Evolutionary conservation across 2,888 invertebrate genomes (phyloP), one percentile per base, ranked within the genome.

Genomic region (Stramonita haemastoma): DNA sequence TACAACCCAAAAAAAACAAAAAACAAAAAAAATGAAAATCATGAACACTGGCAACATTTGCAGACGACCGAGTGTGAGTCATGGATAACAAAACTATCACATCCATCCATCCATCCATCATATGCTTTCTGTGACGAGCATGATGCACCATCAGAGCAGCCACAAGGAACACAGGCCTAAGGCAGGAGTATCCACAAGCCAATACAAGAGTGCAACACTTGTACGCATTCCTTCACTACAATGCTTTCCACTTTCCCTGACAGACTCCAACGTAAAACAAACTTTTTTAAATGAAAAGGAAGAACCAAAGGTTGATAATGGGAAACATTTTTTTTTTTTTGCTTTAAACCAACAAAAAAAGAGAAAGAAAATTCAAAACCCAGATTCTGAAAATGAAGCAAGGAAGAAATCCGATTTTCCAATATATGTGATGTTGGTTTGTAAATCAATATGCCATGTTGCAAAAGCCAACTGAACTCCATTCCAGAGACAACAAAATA

Each of bases 121-220:
- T 46, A 73, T 26, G n/a, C 17, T 17, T 79, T 22, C 26, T 15
- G 36, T 46, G 46, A 46, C 81, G 1, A 46, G 36, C 81, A 83
- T 46, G 60, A 83, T 83, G 81, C 81, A 83, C 81, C 36, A 83
- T 46, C 26, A 83, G 36, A 83, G 46, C 81, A 83, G 81, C 81
- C 17, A 26, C 22, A 46, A 29, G 29, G 36, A 29, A 83, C 22
- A 83, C 81, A 83, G 81, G 46, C 81, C 81, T 83, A 83, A 83
- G 36, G 81, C 81, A 83, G 81, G 81, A 46, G 46, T 83, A 83
- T 22, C 29, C 81, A 83, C 81, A 83, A 83, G 81, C 81, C 36
- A 36, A 83, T 17, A 83, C 81, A 83, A 83, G 46, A 83, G 26
- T 83, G 81, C 81, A 46, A 83, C 8, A 46, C 77, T 83, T 36